Conservation (phyloP, 2,888 invertebrate species). For the Yponomeuta malinellus region DNA sequence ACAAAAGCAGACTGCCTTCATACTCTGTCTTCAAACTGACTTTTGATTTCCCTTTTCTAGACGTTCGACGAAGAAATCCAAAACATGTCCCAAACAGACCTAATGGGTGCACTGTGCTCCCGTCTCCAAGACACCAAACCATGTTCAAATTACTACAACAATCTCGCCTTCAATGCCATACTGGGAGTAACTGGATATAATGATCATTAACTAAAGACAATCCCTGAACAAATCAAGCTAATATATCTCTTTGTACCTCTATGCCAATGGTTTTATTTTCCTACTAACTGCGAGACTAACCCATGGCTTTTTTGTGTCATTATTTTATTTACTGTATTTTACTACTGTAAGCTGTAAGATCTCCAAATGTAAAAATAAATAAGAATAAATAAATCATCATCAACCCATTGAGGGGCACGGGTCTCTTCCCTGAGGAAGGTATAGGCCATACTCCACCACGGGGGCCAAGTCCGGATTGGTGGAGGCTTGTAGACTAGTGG, state of each 20-base stretch:
- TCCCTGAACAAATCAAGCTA: slow-evolving; percentile 21
- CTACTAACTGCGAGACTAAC: neutral
- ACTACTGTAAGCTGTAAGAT: no score
- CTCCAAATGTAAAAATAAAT: no score
- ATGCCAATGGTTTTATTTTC: neutral
- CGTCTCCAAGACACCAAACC: slow-evolving; percentile 30
- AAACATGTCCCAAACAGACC: slow-evolving; percentile 37
- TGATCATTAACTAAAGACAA: slow-evolving; percentile 23
- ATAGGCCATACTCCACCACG: no score
- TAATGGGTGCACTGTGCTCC: slow-evolving; percentile 45
- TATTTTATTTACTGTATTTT: no score
- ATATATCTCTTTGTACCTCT: slow-evolving; percentile 17
- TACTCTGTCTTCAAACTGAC: neutral
- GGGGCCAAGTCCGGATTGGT: no score
- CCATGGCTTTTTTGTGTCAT: no score
- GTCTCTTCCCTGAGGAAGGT: no score
- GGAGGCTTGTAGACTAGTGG: no score
- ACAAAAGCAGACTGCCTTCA: neutral
- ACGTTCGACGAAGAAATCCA: slow-evolving; percentile 48
- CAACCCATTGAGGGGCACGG: no score
- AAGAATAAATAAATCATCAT: no score
- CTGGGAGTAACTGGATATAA: no score
- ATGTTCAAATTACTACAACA: slow-evolving; percentile 43
- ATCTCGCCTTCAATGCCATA: slow-evolving; percentile 24
- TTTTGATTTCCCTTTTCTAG: slow-evolving; percentile 32